These are phyloP conservation scores for Papilio polyxenes DNA, from an alignment of 1,140 invertebrate genomes.

Conservation along the genomic window DNA sequence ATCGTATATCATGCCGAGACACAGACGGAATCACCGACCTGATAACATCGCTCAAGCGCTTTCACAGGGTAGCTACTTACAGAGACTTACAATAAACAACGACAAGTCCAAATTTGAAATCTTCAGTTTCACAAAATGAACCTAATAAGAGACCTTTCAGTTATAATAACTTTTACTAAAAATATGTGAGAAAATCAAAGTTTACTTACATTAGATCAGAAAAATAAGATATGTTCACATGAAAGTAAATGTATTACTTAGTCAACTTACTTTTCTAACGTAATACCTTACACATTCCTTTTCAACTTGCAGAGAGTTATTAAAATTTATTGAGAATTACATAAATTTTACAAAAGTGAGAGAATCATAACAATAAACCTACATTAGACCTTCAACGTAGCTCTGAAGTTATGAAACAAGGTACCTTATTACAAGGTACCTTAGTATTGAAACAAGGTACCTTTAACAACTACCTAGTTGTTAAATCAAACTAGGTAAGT, in stretches of 20 bases:
- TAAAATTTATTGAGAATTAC: not conserved
- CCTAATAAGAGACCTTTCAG: not conserved
- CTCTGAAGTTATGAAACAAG: not conserved
- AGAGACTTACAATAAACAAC: slow-evolving; percentile 11
- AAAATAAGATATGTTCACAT: too few species aligned
- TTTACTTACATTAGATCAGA: too few species aligned
- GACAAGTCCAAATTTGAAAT: not conserved
- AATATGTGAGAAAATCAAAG: too few species aligned
- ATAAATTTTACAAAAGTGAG: slow-evolving; percentile 14
- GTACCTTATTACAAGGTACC: not conserved
- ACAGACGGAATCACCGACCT: slow-evolving; percentile 39
- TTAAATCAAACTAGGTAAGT: not conserved
- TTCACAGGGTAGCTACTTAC: not conserved
- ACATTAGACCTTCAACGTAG: not conserved
- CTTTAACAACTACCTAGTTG: too few species aligned
- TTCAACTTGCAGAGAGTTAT: not conserved
- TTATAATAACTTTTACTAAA: not conserved
- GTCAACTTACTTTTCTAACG: not conserved
- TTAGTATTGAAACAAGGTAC: too few species aligned
- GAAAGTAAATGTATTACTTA: not conserved
- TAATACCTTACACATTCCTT: not conserved
- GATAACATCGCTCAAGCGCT: slow-evolving; percentile 38
- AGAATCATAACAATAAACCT: slow-evolving; percentile 6
- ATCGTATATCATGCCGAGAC: slow-evolving; percentile 39
- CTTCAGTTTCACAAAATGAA: too few species aligned